Evolutionary conservation across 2,113 vertebrate genomes (phyloP).

Genomic region (Protobothrops mucrosquamatus): DNA sequence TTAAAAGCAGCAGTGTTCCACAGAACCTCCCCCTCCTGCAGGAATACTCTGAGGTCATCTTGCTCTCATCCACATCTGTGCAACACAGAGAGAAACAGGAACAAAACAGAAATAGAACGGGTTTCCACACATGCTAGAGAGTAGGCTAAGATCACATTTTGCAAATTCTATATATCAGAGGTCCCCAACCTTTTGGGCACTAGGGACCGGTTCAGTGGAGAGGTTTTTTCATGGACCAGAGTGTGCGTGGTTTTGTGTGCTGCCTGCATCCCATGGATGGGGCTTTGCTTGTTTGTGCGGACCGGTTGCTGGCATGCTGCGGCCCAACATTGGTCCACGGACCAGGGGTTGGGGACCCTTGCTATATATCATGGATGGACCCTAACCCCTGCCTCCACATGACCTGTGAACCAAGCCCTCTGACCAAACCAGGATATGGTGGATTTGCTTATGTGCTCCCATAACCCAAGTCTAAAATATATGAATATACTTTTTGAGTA

Average conservation of each 20-base stretch:
- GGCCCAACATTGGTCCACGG: too few relatives aligned
- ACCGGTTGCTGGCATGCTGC: too few relatives aligned
- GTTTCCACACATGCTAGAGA: not conserved
- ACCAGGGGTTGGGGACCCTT: too few relatives aligned
- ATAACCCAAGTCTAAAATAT: not conserved
- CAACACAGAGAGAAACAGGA: not conserved
- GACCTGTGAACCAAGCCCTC: not conserved
- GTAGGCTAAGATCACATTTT: not conserved
- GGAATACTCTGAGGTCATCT: too few relatives aligned
- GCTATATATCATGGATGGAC: not conserved
- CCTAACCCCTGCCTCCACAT: not conserved
- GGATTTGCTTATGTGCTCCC: not conserved
- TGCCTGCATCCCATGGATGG: too few relatives aligned
- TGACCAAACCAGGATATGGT: not conserved
- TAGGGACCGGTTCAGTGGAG: too few relatives aligned
- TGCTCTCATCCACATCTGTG: not conserved
- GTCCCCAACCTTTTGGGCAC: too few relatives aligned
- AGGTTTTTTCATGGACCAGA: too few relatives aligned
- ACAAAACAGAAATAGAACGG: not conserved
- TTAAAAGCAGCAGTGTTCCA: too few relatives aligned
- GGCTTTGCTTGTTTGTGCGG: too few relatives aligned
- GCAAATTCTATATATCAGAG: not conserved
- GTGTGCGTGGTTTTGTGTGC: too few relatives aligned
- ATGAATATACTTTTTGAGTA: not conserved
- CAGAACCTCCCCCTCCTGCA: not conserved